phyloP scores from a whole-genome alignment of 2,888 invertebrate genomes.

The Melipona beecheii region DNA sequence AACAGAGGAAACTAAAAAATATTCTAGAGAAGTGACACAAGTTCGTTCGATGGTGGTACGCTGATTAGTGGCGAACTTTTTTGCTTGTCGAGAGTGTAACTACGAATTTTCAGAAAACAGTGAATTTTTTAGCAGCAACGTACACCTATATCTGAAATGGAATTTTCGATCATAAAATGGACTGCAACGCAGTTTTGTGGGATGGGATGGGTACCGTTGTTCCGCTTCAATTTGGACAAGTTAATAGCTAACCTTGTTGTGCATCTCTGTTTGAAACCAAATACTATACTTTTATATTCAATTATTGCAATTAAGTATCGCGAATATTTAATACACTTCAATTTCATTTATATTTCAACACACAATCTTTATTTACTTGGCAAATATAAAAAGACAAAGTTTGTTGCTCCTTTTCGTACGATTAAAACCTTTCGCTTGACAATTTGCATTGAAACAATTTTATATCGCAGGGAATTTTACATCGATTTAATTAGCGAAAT shows the following conservation, averaged over 20 bases:
- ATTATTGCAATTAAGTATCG: too few relatives aligned
- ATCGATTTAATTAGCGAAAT: neutral
- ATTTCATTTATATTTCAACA: too few relatives aligned
- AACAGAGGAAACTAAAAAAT: too few relatives aligned
- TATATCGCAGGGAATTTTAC: neutral
- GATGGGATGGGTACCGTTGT: constrained; percentile 2
- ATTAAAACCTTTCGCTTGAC: too few relatives aligned
- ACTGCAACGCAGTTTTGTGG: neutral
- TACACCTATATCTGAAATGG: constrained; percentile 3
- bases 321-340: too few relatives aligned
- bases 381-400: too few relatives aligned
- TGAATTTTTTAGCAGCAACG: neutral
- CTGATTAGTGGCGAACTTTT: neutral
- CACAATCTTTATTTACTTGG: too few relatives aligned
- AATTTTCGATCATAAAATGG: constrained; percentile 34
- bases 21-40: neutral
- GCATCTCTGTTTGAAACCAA: too few relatives aligned
- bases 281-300: too few relatives aligned
- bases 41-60: neutral
- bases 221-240: constrained; percentile 8
- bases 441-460: neutral
- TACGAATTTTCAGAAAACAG: neutral
- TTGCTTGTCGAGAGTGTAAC: neutral
- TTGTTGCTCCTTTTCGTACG: too few relatives aligned
- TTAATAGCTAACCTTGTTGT: neutral